Conservation (phyloP, 2,888 invertebrate species). For the Pterostichus niger region DNA sequence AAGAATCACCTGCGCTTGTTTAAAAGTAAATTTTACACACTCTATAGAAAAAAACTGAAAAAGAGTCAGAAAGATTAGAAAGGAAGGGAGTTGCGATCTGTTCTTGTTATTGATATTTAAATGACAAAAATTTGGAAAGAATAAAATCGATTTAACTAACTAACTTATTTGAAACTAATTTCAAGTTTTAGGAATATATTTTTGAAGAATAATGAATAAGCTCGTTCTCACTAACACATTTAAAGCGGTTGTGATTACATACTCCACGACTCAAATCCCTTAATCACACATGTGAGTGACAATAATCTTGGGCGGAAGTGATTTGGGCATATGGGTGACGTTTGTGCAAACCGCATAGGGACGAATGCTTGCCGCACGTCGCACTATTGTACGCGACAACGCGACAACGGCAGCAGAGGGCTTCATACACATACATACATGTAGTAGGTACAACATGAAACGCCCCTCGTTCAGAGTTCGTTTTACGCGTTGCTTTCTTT, state of each 20-base stretch:
- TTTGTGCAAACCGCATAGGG: conserved; percentile 75
- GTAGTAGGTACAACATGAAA: not conserved
- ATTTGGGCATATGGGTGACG: conserved; percentile 76
- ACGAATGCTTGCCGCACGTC: conserved; percentile 71
- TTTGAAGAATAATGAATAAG: conserved; percentile 37
- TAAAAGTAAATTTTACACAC: too few species aligned
- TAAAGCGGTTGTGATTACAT: conserved; percentile 28
- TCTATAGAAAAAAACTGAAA: too few species aligned
- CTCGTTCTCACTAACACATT: not conserved
- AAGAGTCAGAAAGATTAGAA: too few species aligned
- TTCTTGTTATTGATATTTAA: too few species aligned
- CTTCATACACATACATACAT: conserved; percentile 5
- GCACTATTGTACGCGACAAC: conserved; percentile 69
- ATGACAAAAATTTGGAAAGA: too few species aligned
- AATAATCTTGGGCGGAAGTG: conserved; percentile 67
- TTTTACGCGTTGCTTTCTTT: conserved; percentile 34
- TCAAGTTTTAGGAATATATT: not conserved
- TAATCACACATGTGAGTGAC: conserved; percentile 65
- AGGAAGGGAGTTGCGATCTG: too few species aligned
- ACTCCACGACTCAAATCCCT: conserved; percentile 35
- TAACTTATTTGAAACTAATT: not conserved
- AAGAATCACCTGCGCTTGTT: too few species aligned
- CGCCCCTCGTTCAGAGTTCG: conserved; percentile 11
- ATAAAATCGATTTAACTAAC: too few species aligned
- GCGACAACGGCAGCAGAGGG: conserved; percentile 32